Base-by-base conservation (phyloP, 2,888 invertebrate species). In the Euphydryas editha region DNA sequence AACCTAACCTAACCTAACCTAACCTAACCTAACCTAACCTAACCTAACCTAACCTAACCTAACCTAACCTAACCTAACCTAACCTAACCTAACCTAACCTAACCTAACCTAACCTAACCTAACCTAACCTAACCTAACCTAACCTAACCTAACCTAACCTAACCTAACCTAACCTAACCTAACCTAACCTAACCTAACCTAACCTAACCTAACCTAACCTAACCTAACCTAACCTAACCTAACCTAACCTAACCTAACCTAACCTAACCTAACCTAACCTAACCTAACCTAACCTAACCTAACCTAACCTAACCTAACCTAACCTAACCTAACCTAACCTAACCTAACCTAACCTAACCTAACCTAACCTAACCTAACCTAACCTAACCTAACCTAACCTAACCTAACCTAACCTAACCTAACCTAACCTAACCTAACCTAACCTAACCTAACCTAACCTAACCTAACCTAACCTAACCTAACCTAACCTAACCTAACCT, bases 121-220 rank as follows among this genome's bases (percentile, higher is more conserved):
- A 63, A 65, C 65, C 62, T 63, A 68, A 61, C 65, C 61, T 63
- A 60, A 57, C 57, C 57, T 57, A 57, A 57, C 55, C 72, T 57
- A 59, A 66, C 69, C 63, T 71, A 76, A 57, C 74, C 76, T 72
- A 71, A 75, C 71, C 72, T 68, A 56, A 64, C 57, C 62, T 65
- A 58, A 65, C 57, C 57, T 61, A 61, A 65, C 51, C 65, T 58
- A 57, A 65, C 57, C 65, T 61, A 57, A 66, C 58, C 62, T 66
- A 61, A 62, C 62, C 62, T 66, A 61, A 66, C 62, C 62, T 61
- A 66, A 62, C 62, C 62, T 66, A 62, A 62, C 58, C 66, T 62
- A 62, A 66, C 58, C 58, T 70, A 68, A 71, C 68, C 71, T 71
- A 72, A 72, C 72, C 71, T 72, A 72, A 72, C 72, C 73, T 72